Evolutionary conservation across 2,113 vertebrate species (phyloP).

Genomic region (Dicaeum eximium): DNA sequence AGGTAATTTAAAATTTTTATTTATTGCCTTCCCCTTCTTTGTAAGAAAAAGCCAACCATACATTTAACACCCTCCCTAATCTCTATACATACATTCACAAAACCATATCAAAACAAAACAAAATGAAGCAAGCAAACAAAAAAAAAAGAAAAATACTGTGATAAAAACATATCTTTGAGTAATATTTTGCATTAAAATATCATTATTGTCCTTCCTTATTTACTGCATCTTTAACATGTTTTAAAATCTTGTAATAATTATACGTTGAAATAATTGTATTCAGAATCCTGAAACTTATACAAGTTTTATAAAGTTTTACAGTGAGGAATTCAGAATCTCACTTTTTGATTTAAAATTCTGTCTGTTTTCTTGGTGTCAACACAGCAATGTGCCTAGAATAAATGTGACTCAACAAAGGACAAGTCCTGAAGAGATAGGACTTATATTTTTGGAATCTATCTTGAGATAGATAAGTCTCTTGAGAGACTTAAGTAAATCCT

Average conservation of each 20-base stretch:
- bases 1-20: neutral
- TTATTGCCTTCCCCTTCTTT: neutral
- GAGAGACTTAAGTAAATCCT: neutral
- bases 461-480: neutral
- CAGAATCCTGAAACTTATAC: neutral
- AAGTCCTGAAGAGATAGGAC: neutral
- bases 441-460: neutral
- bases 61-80: neutral
- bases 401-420: neutral
- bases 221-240: neutral
- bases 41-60: neutral
- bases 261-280: neutral
- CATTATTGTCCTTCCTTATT: neutral
- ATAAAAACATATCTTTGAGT: neutral
- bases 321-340: neutral
- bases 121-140: neutral
- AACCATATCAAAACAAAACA: neutral
- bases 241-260: neutral
- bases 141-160: neutral
- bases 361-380: neutral
- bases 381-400: neutral
- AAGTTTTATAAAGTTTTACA: neutral
- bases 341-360: neutral
- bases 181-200: neutral
- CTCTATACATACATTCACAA: neutral